A percentile compares a stretch with the other conserved stretches of the same genome.
Conservation (phyloP, 1,140 invertebrate species). For the Cecropterus lyciades region DNA sequence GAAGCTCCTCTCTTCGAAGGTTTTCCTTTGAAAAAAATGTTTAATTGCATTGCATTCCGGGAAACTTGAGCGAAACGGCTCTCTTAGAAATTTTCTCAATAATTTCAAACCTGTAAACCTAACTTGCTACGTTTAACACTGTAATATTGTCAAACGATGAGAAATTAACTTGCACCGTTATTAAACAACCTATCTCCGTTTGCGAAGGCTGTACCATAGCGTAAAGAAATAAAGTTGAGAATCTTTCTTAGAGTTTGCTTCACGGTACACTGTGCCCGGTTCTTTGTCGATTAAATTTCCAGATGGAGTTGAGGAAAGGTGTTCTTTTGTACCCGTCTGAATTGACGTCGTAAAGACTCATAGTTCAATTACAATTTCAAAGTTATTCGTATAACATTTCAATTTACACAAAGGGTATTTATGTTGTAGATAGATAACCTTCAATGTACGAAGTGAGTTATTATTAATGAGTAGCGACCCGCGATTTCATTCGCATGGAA, state of each 20-base stretch:
- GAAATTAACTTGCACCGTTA: conserved; percentile 16
- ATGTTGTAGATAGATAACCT: too few species aligned
- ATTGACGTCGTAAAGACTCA: background rate
- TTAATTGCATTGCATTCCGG: conserved; percentile 6
- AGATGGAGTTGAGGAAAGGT: conserved; percentile 9
- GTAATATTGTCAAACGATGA: conserved; percentile 15
- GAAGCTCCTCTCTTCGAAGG: background rate
- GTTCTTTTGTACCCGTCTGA: conserved; percentile 1
- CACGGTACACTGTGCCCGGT: conserved; percentile 3
- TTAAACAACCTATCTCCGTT: conserved; percentile 1
- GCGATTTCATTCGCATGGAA: too few species aligned
- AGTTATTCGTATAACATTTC: too few species aligned
- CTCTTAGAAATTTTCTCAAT: background rate
- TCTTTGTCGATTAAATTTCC: conserved; percentile 22
- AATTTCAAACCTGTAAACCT: conserved; percentile 8
- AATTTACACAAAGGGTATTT: too few species aligned
- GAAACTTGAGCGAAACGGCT: background rate
- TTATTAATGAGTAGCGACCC: too few species aligned
- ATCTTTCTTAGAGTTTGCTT: background rate
- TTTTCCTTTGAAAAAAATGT: background rate
- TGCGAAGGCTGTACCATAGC: background rate
- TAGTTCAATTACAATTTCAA: conserved; percentile 7
- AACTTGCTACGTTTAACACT: conserved; percentile 8
- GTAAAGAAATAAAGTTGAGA: background rate
- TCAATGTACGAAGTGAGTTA: too few species aligned